These are phyloP conservation scores for Troilus luridus DNA, from an alignment of 2,888 invertebrate genomes.

Conservation along the genomic window DNA sequence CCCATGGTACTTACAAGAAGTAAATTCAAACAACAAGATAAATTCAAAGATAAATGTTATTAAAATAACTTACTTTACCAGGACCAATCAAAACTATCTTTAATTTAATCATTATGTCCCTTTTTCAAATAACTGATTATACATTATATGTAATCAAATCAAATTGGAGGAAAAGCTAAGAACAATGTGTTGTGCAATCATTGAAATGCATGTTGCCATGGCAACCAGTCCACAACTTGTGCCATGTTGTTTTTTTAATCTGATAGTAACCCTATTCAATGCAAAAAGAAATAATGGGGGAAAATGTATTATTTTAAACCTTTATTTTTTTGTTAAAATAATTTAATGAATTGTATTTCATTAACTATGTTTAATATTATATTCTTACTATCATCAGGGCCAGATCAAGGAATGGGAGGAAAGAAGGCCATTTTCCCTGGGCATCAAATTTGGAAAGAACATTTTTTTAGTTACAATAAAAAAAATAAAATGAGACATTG, in stretches of 20 bases:
- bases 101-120: slow-evolving; percentile 68
- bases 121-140: neutral
- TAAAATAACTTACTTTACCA: slow-evolving; percentile 70
- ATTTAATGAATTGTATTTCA: no score
- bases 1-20: neutral
- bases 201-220: neutral
- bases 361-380: no score
- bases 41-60: no score
- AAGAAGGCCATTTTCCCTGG: no score
- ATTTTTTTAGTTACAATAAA: no score
- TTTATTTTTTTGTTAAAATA: no score
- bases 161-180: neutral
- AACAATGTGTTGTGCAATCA: neutral
- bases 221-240: neutral
- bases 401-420: no score
- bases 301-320: no score
- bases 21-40: slow-evolving; percentile 65
- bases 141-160: neutral
- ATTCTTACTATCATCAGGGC: no score
- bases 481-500: no score
- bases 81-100: slow-evolving; percentile 76
- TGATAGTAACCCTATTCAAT: neutral
- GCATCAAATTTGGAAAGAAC: no score
- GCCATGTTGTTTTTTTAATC: neutral
- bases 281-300: neutral